phyloP scores from a whole-genome alignment of 2,797 vertebrate genomes.

The Rhyacichthys aspro region DNA sequence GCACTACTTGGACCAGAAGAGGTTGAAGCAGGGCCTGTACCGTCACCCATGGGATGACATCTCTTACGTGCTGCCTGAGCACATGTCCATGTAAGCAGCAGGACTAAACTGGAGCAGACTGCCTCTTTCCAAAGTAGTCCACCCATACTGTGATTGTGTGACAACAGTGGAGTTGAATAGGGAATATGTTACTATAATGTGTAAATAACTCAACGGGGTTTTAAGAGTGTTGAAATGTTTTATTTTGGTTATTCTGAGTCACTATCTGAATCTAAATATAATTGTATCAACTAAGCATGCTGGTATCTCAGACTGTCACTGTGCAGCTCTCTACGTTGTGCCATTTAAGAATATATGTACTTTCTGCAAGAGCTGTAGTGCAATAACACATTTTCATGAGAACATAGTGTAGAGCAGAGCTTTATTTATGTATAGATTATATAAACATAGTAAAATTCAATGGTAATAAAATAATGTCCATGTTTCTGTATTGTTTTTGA shows the following conservation, averaged over 20 bases:
- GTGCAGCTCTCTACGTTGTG: conserved; percentile 55
- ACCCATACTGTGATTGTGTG: conserved; percentile 28
- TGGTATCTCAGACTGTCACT: conserved; percentile 39
- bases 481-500: conserved; percentile 27
- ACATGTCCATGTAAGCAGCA: conserved; percentile 93
- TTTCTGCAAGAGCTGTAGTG: conserved; percentile 48
- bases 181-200: conserved; percentile 45
- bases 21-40: conserved; percentile 95
- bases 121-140: not conserved
- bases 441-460: conserved; percentile 16
- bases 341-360: conserved; percentile 33
- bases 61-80: conserved; percentile 95
- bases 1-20: conserved; percentile 98
- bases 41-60: conserved; percentile 99
- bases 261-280: not conserved
- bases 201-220: conserved; percentile 29
- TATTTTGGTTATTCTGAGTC: conserved; percentile 44
- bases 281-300: conserved; percentile 53
- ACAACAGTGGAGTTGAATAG: conserved; percentile 26
- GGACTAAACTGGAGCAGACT: not conserved
- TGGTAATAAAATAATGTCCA: conserved; percentile 20
- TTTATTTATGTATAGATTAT: conserved; percentile 54
- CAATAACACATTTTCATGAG: conserved; percentile 49
- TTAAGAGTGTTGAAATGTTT: conserved; percentile 20
- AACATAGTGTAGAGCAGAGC: conserved; percentile 52